A percentile compares a stretch with the other conserved stretches of the same genome.
Conservation (phyloP, 2,797 vertebrate genomes). For the Lepilemur septentrionalis region DNA sequence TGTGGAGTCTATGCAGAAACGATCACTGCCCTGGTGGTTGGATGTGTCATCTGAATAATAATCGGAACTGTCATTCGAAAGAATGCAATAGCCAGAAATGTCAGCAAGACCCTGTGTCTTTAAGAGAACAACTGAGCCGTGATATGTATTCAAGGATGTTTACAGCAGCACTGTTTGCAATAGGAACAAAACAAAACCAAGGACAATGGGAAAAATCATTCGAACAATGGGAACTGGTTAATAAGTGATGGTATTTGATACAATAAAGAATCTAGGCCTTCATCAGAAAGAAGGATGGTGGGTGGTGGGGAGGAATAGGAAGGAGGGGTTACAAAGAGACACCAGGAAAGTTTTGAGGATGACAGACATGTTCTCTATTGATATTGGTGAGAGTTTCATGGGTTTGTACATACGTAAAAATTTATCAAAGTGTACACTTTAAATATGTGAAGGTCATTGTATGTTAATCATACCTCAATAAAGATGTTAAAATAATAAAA, state of each 20-base stretch:
- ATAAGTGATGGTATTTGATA: background rate
- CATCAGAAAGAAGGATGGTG: background rate
- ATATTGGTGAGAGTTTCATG: background rate
- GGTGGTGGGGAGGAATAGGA: background rate
- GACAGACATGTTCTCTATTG: background rate
- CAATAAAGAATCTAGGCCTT: background rate
- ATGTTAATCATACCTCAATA: background rate
- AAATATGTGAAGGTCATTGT: background rate
- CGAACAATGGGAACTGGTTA: background rate
- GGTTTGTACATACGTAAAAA: background rate
- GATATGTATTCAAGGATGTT: background rate
- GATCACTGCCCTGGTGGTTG: background rate
- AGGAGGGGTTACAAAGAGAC: background rate
- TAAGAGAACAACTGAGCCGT: background rate
- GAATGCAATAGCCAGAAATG: background rate
- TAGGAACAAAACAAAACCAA: background rate
- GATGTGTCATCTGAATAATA: background rate
- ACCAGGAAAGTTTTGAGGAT: background rate
- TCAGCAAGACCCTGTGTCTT: background rate
- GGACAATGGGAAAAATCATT: background rate
- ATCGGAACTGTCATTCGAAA: background rate
- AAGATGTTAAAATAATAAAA: background rate
- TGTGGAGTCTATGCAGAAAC: background rate
- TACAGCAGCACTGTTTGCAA: background rate
- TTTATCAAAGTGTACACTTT: background rate